These are phyloP conservation scores for Megaceryle alcyon DNA, from an alignment of 2,797 vertebrate species.

Conservation along the genomic window DNA sequence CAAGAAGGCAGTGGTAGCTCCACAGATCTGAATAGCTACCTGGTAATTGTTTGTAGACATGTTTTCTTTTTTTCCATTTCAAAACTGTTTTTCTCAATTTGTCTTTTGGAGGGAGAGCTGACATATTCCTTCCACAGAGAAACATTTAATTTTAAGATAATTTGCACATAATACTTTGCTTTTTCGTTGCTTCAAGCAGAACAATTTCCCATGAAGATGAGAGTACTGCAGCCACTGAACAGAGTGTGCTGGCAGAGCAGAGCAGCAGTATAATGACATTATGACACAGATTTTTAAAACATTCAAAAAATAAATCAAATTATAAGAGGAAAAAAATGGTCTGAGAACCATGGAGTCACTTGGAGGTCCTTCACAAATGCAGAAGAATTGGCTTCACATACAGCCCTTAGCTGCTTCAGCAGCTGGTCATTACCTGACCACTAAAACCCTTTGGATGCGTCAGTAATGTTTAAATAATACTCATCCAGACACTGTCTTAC, in stretches of 20 bases:
- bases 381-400: constrained; percentile 33
- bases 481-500: constrained; percentile 37
- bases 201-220: constrained; percentile 26
- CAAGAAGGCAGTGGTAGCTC: background rate
- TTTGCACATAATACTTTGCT: background rate
- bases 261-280: constrained; percentile 41
- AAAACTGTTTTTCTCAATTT: background rate
- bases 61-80: background rate
- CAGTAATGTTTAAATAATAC: constrained; percentile 45
- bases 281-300: constrained; percentile 52
- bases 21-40: background rate
- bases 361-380: constrained; percentile 35
- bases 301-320: constrained; percentile 62
- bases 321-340: background rate
- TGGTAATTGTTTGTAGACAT: background rate
- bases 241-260: constrained; percentile 58
- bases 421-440: constrained; percentile 56
- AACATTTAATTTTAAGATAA: constrained; percentile 17
- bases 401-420: constrained; percentile 36
- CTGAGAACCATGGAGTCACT: background rate
- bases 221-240: constrained; percentile 46
- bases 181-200: background rate
- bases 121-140: constrained; percentile 33
- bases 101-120: background rate
- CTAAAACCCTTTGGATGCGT: constrained; percentile 15